Evolutionary conservation across 1,140 invertebrate species (phyloP).

Genomic region (Stegodyphus mimosarum): DNA sequence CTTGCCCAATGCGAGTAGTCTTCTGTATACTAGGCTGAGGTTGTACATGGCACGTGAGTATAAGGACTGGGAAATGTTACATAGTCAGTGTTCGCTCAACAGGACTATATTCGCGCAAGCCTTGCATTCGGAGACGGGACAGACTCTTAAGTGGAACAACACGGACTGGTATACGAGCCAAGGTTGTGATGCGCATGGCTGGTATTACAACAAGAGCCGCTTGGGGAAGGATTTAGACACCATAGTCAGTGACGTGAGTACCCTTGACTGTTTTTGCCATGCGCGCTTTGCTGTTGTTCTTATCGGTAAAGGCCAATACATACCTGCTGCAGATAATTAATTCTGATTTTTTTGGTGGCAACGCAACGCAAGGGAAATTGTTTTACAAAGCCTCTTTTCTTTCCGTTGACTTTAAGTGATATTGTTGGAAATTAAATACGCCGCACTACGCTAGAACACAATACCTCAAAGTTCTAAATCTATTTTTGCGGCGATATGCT

Average conservation of each 20-base stretch:
- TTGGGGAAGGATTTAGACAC: conserved; percentile 21
- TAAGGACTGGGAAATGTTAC: conserved; percentile 36
- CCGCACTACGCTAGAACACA: no score
- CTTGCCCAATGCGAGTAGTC: not conserved
- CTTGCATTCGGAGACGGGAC: conserved; percentile 21
- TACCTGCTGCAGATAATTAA: no score
- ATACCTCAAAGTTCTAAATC: no score
- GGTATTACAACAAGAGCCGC: conserved; percentile 45
- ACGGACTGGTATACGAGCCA: not conserved
- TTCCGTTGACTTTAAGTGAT: no score
- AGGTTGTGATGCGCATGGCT: conserved; percentile 31
- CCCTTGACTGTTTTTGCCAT: not conserved
- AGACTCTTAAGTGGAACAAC: conserved; percentile 14
- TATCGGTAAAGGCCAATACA: no score
- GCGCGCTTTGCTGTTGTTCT: no score
- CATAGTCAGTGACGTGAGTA: conserved; percentile 39
- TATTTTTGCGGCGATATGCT: no score
- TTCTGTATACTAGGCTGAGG: conserved; percentile 16
- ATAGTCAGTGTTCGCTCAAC: conserved; percentile 46
- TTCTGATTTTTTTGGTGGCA: no score
- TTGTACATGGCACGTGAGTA: conserved; percentile 43
- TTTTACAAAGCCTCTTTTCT: no score
- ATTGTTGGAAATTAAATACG: no score
- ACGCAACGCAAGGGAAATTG: no score
- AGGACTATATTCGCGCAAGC: conserved; percentile 28